Evolutionary conservation across 2,113 vertebrate genomes (phyloP), one percentile per base, ranked within the genome.

Genomic region (Numenius arquata): DNA sequence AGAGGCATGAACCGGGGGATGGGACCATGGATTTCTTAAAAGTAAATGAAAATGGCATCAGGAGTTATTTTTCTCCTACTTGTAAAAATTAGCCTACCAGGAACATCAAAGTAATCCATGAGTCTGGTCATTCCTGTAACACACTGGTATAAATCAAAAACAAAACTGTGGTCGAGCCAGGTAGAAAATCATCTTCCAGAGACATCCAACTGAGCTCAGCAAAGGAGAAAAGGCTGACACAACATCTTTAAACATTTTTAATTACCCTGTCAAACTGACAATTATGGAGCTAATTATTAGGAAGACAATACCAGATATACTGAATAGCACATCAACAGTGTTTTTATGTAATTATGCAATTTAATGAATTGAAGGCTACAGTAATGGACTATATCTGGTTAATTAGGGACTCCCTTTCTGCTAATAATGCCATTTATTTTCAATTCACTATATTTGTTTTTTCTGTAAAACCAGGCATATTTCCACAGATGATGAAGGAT

Each of bases 251-350:
- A 98, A 98, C 97, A 97, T 97, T 98, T 98, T 98, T 98, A 98
- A 98, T 98, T 98, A 98, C 98, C 97, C 97, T 97, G 98, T 98
- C 98, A 98, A 98, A 97, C 97, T 98, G 98, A 98, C 98, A 98
- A 98, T 98, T 98, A 98, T 59, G 88, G 96, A 97, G 94, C 97
- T 98, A 98, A 98, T 98, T 98, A 98, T 97, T 97, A 97, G 96
- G 96, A 97, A 98, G 98, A 98, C 98, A 98, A 98, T 98, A 97
- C 92, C 88, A 98, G 97, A 98, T 98, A 97, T 89, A 97, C 97
- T 96, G 97, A 98, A 97, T 95, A 96, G 91, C 88, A 96, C 94
- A 68, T 98, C 98, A 97, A 96, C 96, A 92, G 91, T 93, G 92
- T 94, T 98, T 98, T 97, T 96, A 97, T 98, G 97, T 98, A 98